These are phyloP conservation scores for Sialis fuliginosa DNA, from an alignment of 2,888 invertebrate genomes.

Conservation along the genomic window DNA sequence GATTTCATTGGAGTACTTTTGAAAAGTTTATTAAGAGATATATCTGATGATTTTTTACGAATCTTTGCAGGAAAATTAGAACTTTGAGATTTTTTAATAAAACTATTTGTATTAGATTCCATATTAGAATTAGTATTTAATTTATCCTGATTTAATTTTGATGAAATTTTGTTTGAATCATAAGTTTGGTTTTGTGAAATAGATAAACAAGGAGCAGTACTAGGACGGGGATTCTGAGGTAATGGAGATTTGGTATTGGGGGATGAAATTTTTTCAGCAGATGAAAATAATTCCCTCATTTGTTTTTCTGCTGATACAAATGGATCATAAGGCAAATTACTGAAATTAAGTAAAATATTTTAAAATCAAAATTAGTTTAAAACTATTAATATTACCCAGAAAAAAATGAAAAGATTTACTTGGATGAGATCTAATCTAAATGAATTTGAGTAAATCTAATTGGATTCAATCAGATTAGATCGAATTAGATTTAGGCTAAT, in stretches of 20 bases:
- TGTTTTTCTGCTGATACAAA: conserved; percentile 65
- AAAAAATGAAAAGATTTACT: too few species aligned
- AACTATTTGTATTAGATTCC: neutral
- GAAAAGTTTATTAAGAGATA: too few species aligned
- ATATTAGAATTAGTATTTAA: neutral
- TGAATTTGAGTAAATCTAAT: too few species aligned
- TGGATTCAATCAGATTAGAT: too few species aligned
- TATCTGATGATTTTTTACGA: too few species aligned
- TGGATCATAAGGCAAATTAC: conserved; percentile 47
- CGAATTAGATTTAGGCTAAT: too few species aligned
- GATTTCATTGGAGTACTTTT: too few species aligned
- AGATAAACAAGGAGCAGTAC: conserved; percentile 14
- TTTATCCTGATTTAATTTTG: conserved; percentile 6
- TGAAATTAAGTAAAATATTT: neutral
- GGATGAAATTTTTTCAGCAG: conserved; percentile 33
- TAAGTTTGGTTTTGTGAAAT: too few species aligned
- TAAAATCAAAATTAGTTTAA: too few species aligned
- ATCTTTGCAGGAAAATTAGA: too few species aligned
- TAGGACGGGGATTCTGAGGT: conserved; percentile 7
- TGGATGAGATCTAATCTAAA: neutral
- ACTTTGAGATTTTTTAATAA: neutral
- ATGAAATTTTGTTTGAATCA: conserved; percentile 14
- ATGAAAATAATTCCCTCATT: conserved; percentile 55
- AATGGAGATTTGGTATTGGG: conserved; percentile 11
- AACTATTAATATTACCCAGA: too few species aligned